Base-by-base conservation (phyloP, 1,140 invertebrate species). In the Drosophila kanapiae region DNA sequence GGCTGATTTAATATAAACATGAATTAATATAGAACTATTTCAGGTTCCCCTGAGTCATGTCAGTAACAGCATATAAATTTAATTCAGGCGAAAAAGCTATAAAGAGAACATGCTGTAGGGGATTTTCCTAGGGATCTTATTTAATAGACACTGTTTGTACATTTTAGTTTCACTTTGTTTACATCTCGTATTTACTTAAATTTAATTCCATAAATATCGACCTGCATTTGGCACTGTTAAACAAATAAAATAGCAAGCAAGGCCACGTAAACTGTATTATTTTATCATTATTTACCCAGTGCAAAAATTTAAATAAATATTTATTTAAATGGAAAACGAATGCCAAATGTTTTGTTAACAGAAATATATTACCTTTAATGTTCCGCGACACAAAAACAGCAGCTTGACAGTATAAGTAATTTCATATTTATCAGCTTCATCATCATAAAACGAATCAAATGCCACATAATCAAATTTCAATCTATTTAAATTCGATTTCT, bases 11-110 rank as follows among this genome's bases (percentile, higher is more conserved):
- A 42, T 23, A 33, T 43, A 23, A 43, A 64, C n/a, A 23, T 8
- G 37, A 29, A 33, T 60, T 64, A 23, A 60, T 6, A n/a, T n/a
- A n/a, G 23, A 29, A 29, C 7, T 53, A 16, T 56, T 38, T 62
- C n/a, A 27, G 23, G 23, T 23, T 23, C 23, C 23, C 4, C 31
- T 18, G 16, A 54, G 16, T 54, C 51, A 54, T 35, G 35, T 57
- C 33, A 27, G n/a, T 13, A 35, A 18, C 7, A 18, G 10, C 23
- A 37, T 23, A 54, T 54, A 37, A 54, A 54, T 54, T 47, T 6
- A 13, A 47, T 47, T 54, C 33, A 6, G 33, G 33, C 11, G 7
- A 54, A 37, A 23, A 37, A 54, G 0, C 7, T 35, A 8, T 37
- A 18, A 35, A 35, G 31, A 33, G 6, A 11, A 0, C n/a, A 13